Evolutionary conservation across 2,797 vertebrate genomes (phyloP).

Genomic region (Silurus aristotelis): DNA sequence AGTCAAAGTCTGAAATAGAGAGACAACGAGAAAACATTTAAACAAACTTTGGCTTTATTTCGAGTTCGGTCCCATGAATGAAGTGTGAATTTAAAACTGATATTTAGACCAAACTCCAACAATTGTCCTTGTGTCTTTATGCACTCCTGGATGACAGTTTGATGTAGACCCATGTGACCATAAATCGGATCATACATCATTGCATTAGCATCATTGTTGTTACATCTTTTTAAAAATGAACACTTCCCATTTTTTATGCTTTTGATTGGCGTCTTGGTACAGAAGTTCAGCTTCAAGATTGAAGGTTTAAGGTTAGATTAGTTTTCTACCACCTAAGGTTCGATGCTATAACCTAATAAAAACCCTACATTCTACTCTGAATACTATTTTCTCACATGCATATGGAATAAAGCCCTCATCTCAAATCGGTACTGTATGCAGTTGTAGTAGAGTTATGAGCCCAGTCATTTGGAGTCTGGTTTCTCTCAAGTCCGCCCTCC

Average conservation of each 20-base stretch:
- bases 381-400: background rate
- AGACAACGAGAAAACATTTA: background rate
- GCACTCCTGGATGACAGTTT: background rate
- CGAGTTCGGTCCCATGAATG: background rate
- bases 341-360: no score
- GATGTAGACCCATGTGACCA: background rate
- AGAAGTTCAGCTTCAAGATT: no score
- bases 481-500: background rate
- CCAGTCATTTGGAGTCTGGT: background rate
- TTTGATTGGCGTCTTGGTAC: no score
- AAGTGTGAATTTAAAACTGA: background rate
- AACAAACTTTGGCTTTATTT: background rate
- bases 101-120: background rate
- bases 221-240: no score
- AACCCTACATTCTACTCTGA: no score
- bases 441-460: no score
- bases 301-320: no score
- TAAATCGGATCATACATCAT: no score
- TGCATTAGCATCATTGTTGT: no score
- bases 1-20: constrained; percentile 8
- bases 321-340: no score
- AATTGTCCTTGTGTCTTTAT: background rate
- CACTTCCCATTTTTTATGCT: no score
- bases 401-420: background rate
- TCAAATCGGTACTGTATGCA: no score